Evolutionary conservation across 2,797 vertebrate genomes (phyloP).

Genomic region (Triplophysa yarkandensis): DNA sequence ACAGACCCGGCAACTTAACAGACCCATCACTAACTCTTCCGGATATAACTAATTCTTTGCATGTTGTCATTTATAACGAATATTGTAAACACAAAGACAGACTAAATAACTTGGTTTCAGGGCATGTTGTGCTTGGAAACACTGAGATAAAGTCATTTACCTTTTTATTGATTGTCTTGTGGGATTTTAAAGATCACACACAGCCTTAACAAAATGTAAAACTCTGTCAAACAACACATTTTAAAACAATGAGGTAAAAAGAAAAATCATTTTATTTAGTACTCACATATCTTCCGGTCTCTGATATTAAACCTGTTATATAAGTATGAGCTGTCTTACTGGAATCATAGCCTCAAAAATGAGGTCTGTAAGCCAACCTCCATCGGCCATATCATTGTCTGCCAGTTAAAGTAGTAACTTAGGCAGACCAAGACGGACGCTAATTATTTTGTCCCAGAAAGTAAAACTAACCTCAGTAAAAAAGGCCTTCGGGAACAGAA

Average conservation of each 20-base stretch:
- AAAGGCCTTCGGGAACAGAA: conserved; percentile 44
- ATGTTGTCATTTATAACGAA: conserved; percentile 1
- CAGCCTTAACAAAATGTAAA: no score
- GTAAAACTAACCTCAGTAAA: conserved; percentile 51
- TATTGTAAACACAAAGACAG: not conserved
- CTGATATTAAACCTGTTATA: conserved; percentile 42
- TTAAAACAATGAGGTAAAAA: not conserved
- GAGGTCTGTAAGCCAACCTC: conserved; percentile 39
- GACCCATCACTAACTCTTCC: not conserved
- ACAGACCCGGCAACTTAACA: not conserved
- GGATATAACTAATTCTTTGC: not conserved
- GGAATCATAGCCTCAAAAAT: conserved; percentile 45
- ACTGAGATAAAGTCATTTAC: not conserved
- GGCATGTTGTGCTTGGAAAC: conserved; percentile 2
- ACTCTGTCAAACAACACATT: no score
- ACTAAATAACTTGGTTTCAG: not conserved
- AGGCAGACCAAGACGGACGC: conserved; percentile 39
- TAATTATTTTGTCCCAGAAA: conserved; percentile 59
- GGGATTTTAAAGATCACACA: no score
- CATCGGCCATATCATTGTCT: conserved; percentile 20
- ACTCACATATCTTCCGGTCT: not conserved
- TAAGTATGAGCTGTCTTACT: conserved; percentile 33
- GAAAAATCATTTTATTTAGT: not conserved
- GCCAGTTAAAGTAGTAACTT: conserved; percentile 43
- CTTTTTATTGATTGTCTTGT: not conserved